Conservation (phyloP, 53 echinoderm and acorn worm species). For the Holothuria scabra region DNA sequence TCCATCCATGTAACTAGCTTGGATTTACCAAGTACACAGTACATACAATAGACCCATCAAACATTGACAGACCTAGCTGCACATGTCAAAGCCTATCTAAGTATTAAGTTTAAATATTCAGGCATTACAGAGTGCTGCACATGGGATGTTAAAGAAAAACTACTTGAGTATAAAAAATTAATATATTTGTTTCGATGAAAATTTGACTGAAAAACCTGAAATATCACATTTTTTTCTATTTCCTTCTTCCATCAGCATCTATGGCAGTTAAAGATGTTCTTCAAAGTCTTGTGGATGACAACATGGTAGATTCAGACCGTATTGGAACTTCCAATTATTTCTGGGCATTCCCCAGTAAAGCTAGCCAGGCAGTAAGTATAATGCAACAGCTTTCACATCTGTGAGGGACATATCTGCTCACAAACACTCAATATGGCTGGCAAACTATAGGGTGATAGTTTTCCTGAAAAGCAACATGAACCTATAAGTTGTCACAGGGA, state of each 20-base stretch:
- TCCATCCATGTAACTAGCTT: too few species aligned
- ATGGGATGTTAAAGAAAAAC: not conserved
- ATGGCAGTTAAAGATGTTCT: constrained; percentile 97
- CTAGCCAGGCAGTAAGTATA: constrained; percentile 85
- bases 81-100: too few species aligned
- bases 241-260: constrained; percentile 59
- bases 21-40: too few species aligned
- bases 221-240: not conserved
- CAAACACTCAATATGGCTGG: too few species aligned
- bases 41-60: too few species aligned
- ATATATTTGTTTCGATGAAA: not conserved
- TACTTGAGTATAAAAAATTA: not conserved
- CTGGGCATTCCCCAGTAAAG: constrained; percentile 98
- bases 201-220: not conserved
- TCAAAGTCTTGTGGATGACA: constrained; percentile 94
- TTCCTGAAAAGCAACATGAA: too few species aligned
- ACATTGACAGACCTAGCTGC: too few species aligned
- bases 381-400: too few species aligned
- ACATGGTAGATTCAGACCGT: constrained; percentile 86
- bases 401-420: too few species aligned
- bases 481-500: too few species aligned
- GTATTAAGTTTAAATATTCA: not conserved
- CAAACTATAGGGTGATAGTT: too few species aligned
- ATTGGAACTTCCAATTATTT: constrained; percentile 98
- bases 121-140: not conserved